Evolutionary conservation across 2,888 invertebrate genomes (phyloP).

Genomic region (Ornithoptera alexandrae): DNA sequence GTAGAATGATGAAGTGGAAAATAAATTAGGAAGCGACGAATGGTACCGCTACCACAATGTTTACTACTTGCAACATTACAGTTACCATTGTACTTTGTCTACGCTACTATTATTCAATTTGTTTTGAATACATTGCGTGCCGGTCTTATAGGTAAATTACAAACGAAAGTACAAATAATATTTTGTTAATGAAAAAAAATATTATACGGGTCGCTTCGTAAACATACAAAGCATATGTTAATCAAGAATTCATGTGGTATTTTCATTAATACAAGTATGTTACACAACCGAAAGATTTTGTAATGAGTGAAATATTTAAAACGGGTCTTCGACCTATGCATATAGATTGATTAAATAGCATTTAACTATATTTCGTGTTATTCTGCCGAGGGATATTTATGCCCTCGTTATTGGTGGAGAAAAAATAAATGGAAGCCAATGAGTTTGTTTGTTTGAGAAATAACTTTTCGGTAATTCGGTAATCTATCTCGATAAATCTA

Average conservation of each 20-base stretch:
- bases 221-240: background rate
- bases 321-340: background rate
- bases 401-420: background rate
- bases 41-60: background rate
- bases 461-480: no score
- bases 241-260: background rate
- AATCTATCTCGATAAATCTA: no score
- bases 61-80: conserved; percentile 5
- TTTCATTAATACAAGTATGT: background rate
- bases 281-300: background rate
- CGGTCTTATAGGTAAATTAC: background rate
- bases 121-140: conserved; percentile 15
- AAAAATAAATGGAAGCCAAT: background rate
- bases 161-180: conserved; percentile 1
- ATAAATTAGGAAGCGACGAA: background rate
- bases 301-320: background rate
- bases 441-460: no score
- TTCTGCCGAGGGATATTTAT: background rate
- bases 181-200: background rate
- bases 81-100: conserved; percentile 1
- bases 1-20: background rate
- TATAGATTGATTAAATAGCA: background rate
- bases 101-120: background rate
- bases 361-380: background rate
- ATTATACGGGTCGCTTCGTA: background rate